These are phyloP conservation scores for Pantherophis alleghaniensis DNA, from an alignment of 2,797 vertebrate genomes.

Conservation along the genomic window DNA sequence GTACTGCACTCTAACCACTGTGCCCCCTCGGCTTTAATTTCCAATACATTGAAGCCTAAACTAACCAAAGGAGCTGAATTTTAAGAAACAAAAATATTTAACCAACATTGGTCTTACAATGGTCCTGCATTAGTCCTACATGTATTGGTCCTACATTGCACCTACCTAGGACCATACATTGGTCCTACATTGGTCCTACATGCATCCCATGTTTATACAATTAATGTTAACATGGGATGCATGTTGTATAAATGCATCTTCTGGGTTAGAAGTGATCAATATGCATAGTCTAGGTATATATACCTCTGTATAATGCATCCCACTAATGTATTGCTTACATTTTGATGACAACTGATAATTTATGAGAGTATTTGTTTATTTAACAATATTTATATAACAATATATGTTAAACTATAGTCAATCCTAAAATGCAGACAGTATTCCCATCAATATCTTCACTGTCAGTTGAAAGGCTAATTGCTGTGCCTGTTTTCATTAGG, in stretches of 20 bases:
- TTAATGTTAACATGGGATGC: background rate
- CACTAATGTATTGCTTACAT: background rate
- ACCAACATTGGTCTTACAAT: background rate
- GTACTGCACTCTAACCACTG: too few species aligned
- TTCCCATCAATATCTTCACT: background rate
- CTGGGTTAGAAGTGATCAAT: background rate
- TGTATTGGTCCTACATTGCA: background rate
- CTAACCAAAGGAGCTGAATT: background rate
- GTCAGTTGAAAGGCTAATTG: background rate
- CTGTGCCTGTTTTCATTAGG: background rate
- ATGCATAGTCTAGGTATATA: background rate
- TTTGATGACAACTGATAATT: background rate
- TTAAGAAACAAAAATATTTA: background rate
- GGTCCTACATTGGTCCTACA: background rate
- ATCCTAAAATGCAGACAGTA: background rate
- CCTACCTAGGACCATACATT: too few species aligned
- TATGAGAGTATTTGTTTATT: background rate
- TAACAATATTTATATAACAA: background rate
- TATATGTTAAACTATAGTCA: background rate
- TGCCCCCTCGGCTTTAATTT: background rate
- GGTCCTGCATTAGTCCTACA: background rate
- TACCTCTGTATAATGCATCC: background rate
- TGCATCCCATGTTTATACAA: too few species aligned
- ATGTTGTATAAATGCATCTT: background rate
- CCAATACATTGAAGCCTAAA: background rate